Percentiles rank a stretch among this genome's conserved stretches.
Conservation (phyloP, 2,888 invertebrate species). For the Andrena bicolor region DNA sequence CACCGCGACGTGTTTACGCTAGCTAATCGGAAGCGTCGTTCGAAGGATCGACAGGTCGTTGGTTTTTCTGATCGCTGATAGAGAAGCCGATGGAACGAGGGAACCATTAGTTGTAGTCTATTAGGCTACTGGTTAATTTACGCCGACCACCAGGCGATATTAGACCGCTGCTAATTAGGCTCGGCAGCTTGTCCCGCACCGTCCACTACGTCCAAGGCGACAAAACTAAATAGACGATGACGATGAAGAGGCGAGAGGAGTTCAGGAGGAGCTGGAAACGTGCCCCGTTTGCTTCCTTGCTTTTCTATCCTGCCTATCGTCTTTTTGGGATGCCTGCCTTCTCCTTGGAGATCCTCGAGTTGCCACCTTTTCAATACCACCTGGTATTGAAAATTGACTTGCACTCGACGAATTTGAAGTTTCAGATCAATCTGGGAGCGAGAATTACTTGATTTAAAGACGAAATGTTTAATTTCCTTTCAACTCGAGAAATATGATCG, state of each 20-base stretch:
- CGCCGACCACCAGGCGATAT: slow-evolving; percentile 69
- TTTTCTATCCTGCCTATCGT: background rate
- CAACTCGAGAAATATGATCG: background rate
- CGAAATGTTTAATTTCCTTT: background rate
- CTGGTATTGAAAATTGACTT: background rate
- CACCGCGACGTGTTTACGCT: background rate
- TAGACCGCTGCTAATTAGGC: slow-evolving; percentile 81
- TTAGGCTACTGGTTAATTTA: slow-evolving; percentile 76
- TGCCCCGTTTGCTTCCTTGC: slow-evolving; percentile 7
- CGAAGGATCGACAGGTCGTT: background rate
- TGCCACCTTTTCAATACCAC: too few relatives aligned
- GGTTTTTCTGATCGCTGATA: slow-evolving; percentile 22
- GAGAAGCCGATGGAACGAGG: slow-evolving; percentile 34
- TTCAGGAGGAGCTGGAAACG: slow-evolving; percentile 8
- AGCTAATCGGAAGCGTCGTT: slow-evolving; percentile 1
- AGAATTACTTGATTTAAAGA: background rate
- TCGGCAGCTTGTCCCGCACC: slow-evolving; percentile 76
- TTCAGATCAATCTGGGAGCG: background rate
- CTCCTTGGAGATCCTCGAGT: background rate
- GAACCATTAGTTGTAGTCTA: slow-evolving; percentile 74
- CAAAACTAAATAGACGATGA: slow-evolving; percentile 72
- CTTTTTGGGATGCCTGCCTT: background rate
- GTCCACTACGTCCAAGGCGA: slow-evolving; percentile 67
- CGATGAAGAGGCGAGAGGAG: slow-evolving; percentile 15
- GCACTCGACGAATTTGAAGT: background rate